These are phyloP conservation scores for Ceryle rudis DNA, from an alignment of 2,797 vertebrate genomes.

Conservation along the genomic window DNA sequence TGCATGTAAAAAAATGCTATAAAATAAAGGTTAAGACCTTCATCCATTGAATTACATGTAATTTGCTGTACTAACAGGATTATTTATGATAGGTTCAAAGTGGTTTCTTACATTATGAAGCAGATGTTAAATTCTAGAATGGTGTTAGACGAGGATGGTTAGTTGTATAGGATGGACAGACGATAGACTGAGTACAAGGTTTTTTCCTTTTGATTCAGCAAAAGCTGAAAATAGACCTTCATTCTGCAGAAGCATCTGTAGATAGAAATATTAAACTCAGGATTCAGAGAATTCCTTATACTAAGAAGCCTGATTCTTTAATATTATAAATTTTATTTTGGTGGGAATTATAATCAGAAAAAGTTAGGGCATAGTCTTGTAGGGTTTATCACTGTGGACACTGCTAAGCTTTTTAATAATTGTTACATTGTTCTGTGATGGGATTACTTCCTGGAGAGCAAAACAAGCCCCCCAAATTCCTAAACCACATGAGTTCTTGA, in stretches of 20 bases:
- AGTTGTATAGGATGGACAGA: background rate
- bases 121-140: background rate
- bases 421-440: background rate
- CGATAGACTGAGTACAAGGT: background rate
- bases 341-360: background rate
- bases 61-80: background rate
- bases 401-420: background rate
- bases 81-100: background rate
- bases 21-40: conserved; percentile 2
- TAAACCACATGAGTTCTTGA: background rate
- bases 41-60: background rate
- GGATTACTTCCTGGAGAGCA: background rate
- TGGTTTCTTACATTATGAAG: background rate
- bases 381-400: background rate
- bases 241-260: background rate
- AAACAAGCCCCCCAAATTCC: background rate
- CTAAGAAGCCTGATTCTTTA: background rate
- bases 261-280: background rate
- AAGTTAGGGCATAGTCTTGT: background rate
- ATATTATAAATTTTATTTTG: background rate
- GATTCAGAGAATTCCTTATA: background rate
- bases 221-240: background rate
- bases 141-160: background rate
- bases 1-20: background rate
- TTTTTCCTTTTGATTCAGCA: background rate